phyloP scores from a whole-genome alignment of 1,140 invertebrate genomes.

The Drosophila ohnishii region DNA sequence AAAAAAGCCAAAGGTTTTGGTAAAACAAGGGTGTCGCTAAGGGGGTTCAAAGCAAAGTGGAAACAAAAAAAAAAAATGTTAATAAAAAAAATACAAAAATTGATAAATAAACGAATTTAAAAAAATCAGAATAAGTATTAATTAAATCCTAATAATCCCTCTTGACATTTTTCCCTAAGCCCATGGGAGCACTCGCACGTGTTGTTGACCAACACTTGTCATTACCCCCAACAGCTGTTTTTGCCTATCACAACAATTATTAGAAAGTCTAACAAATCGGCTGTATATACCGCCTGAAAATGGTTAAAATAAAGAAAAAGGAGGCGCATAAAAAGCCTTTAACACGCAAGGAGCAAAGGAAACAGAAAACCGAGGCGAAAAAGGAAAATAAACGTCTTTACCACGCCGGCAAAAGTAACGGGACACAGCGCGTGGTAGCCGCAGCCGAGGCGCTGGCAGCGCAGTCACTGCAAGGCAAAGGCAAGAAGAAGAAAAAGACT shows the following conservation, averaged over 20 bases:
- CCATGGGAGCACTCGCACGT: conserved; percentile 16
- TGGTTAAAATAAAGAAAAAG: conserved; percentile 66
- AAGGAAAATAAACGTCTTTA: conserved; percentile 83
- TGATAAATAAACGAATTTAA: no score
- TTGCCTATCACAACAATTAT: conserved; percentile 19
- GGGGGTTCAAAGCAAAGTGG: no score
- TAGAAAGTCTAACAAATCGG: conserved; percentile 11
- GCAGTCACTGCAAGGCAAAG: conserved; percentile 5
- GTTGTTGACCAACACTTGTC: conserved; percentile 16
- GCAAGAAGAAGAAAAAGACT: conserved; percentile 39
- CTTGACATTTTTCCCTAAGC: not conserved
- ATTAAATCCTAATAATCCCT: no score
- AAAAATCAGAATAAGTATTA: no score
- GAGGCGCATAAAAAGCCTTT: conserved; percentile 48
- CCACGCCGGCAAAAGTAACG: conserved; percentile 67
- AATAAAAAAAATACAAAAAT: no score
- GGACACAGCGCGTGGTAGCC: conserved; percentile 61
- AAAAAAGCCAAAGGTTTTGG: conserved; percentile 2
- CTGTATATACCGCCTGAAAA: conserved; percentile 17
- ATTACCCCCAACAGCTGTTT: conserved; percentile 35
- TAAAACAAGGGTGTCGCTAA: not conserved
- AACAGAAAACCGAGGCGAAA: conserved; percentile 85
- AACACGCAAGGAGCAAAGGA: conserved; percentile 86
- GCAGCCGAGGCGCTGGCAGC: conserved; percentile 48
- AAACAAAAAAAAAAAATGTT: no score